Conservation (phyloP, 2,888 invertebrate genomes). For the Noctua janthina region DNA sequence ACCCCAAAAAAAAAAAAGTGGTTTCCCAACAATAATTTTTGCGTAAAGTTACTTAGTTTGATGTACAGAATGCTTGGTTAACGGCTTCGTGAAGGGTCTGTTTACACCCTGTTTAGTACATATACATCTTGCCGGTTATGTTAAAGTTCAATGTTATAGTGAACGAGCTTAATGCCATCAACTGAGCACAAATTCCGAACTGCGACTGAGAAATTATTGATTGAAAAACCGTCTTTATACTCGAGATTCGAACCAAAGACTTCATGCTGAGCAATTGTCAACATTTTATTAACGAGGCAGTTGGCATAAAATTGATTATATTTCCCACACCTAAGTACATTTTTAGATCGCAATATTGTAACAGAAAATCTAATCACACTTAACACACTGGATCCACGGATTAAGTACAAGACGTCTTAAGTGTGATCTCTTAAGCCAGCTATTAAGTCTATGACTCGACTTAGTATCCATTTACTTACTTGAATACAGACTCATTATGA, state of each 20-base stretch:
- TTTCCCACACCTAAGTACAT: background rate
- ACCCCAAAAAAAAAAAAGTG: no score
- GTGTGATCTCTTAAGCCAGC: constrained; percentile 18
- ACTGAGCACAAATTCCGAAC: background rate
- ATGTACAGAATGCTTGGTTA: no score
- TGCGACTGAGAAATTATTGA: background rate
- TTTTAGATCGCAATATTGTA: background rate
- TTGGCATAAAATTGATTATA: background rate
- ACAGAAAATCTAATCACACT: constrained; percentile 29
- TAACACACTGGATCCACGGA: constrained; percentile 13
- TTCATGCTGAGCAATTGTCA: background rate
- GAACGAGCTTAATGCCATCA: background rate
- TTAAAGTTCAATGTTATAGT: background rate
- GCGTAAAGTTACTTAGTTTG: no score
- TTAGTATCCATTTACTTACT: constrained; percentile 54
- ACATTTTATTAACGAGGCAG: background rate
- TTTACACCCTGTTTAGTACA: background rate
- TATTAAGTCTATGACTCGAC: constrained; percentile 48
- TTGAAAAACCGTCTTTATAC: no score
- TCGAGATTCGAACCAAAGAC: background rate
- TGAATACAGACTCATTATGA: constrained; percentile 50
- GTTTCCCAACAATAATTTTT: no score
- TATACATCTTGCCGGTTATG: no score
- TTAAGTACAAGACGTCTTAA: constrained; percentile 20
- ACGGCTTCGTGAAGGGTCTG: no score